These are phyloP conservation scores for Anableps anableps DNA, from an alignment of 2,797 vertebrate genomes.

Conservation along the genomic window DNA sequence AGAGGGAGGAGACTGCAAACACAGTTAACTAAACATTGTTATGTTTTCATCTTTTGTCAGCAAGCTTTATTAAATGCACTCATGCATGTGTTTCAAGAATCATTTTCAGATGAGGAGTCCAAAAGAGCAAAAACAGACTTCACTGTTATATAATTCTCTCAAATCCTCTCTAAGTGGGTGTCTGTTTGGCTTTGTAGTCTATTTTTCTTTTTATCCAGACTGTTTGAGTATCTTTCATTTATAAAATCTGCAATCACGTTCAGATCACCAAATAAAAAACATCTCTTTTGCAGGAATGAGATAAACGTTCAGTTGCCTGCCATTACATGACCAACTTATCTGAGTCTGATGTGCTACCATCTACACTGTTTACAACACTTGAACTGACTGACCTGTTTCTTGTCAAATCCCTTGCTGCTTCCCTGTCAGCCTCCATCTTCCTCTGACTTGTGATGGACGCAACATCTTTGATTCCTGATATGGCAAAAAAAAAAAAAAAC, in stretches of 20 bases:
- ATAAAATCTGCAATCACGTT: not conserved
- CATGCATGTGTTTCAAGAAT: conserved; percentile 22
- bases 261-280: not conserved
- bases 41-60: not conserved
- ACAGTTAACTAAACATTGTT: not conserved
- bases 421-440: conserved; percentile 52
- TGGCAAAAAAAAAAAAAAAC: conserved; percentile 30
- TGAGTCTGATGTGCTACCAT: not conserved
- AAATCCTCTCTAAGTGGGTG: conserved; percentile 57
- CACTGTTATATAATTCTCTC: conserved; percentile 34
- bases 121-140: conserved; percentile 15
- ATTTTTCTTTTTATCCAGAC: not conserved
- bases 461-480: conserved; percentile 52
- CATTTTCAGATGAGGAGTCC: conserved; percentile 27
- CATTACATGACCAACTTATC: conserved; percentile 3
- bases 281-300: not conserved
- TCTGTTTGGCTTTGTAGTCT: conserved; percentile 20
- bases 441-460: conserved; percentile 33
- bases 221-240: not conserved
- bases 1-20: conserved; percentile 3
- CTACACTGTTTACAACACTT: conserved; percentile 1
- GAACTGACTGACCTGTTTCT: conserved; percentile 66
- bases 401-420: conserved; percentile 64
- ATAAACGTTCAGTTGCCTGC: conserved; percentile 1
- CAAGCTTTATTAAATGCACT: conserved; percentile 11